Percentiles rank a stretch among this genome's conserved stretches.
phyloP scores from a whole-genome alignment of 35 echinoderm and acorn worm genomes.

The Patiria miniata region DNA sequence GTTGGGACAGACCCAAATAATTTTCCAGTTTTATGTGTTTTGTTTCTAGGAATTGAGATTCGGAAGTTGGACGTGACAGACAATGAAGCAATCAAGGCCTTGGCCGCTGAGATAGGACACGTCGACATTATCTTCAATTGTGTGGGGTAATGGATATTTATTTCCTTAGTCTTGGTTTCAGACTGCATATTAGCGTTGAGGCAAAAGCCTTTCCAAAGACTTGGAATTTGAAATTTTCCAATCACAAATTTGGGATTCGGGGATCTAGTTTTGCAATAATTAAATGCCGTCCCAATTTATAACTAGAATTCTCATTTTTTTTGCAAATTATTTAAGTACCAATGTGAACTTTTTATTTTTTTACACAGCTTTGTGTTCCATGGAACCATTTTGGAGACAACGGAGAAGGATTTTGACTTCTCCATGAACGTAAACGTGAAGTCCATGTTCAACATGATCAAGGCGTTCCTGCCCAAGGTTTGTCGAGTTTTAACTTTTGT shows the following conservation, averaged over 20 bases:
- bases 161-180: too few relatives aligned
- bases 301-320: too few relatives aligned
- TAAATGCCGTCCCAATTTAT: too few relatives aligned
- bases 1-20: too few relatives aligned
- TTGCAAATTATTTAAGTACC: too few relatives aligned
- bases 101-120: constrained; percentile 64
- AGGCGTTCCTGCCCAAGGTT: constrained; percentile 86
- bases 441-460: constrained; percentile 73
- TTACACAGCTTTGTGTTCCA: constrained; percentile 68
- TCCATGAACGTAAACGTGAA: constrained; percentile 84
- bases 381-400: constrained; percentile 80
- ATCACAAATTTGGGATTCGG: too few relatives aligned
- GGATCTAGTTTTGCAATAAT: too few relatives aligned
- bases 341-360: not conserved
- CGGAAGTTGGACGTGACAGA: constrained; percentile 84
- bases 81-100: constrained; percentile 64
- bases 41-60: constrained; percentile 69
- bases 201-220: too few relatives aligned
- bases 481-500: too few relatives aligned
- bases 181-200: too few relatives aligned
- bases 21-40: not conserved
- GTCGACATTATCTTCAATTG: constrained; percentile 97
- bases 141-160: constrained; percentile 84
- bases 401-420: constrained; percentile 80
- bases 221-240: too few relatives aligned